Evolutionary conservation across 2,113 vertebrate genomes (phyloP).

Genomic region (Callorhinus ursinus): DNA sequence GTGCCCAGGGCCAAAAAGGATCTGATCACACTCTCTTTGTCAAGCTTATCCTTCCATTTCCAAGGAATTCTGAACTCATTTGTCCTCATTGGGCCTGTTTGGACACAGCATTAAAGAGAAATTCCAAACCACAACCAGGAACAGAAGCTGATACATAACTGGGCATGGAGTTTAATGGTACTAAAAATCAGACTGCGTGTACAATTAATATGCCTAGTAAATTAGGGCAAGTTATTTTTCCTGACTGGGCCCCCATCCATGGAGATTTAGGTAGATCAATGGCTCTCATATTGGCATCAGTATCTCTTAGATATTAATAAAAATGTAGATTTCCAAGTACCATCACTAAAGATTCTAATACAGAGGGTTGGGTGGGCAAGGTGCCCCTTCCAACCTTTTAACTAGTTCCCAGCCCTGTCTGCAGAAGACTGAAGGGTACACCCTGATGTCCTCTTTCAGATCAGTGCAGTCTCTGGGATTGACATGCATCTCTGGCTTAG

Average conservation of each 20-base stretch:
- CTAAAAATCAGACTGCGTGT: neutral
- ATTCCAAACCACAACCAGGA: neutral
- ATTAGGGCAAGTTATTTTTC: neutral
- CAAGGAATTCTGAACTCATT: neutral
- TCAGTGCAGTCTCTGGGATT: neutral
- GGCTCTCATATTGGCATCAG: neutral
- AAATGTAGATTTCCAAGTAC: neutral
- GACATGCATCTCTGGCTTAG: neutral
- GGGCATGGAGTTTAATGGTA: neutral
- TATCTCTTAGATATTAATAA: neutral
- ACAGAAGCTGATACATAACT: neutral
- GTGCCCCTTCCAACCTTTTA: neutral
- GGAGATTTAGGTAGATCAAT: neutral
- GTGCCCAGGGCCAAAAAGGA: neutral
- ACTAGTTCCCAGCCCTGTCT: neutral
- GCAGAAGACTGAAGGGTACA: neutral
- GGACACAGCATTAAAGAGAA: neutral
- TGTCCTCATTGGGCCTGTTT: neutral
- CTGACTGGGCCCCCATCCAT: neutral
- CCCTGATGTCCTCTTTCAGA: neutral
- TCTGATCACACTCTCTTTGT: neutral
- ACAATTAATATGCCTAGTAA: neutral
- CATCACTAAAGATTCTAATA: neutral
- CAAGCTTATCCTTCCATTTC: neutral
- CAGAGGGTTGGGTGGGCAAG: neutral